Conservation (phyloP, 2,113 vertebrate species). For the Neopipo cinnamomea region DNA sequence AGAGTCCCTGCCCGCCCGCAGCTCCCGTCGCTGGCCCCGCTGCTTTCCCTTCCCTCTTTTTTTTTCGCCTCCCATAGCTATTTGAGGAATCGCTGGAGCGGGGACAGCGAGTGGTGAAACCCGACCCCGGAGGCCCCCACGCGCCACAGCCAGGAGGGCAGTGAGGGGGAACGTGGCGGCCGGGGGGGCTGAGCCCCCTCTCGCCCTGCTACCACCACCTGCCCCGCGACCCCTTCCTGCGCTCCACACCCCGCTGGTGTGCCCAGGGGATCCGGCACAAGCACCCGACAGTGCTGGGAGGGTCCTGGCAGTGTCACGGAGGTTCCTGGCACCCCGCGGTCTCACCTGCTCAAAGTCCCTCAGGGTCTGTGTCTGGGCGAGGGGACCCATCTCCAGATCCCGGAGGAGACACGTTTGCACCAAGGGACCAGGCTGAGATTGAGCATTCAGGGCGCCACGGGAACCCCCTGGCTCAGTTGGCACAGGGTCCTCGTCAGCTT, state of each 20-base stretch:
- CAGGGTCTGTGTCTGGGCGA: conserved; percentile 83
- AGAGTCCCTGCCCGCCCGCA: background rate
- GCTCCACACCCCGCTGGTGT: background rate
- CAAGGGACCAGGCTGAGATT: conserved; percentile 29
- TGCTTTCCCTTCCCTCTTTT: conserved; percentile 60
- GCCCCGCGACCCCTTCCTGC: background rate
- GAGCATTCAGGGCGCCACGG: background rate
- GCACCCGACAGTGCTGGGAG: rapidly evolving
- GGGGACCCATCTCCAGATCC: conserved; percentile 75
- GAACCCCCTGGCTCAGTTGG: conserved; percentile 71
- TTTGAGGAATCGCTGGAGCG: conserved; percentile 82
- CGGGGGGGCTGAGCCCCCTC: background rate
- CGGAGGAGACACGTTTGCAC: conserved; percentile 77
- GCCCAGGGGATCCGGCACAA: background rate
- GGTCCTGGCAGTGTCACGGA: rapidly evolving
- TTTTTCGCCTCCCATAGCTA: conserved; percentile 73
- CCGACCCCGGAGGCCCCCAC: conserved; percentile 58
- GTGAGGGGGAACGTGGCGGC: background rate
- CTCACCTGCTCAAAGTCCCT: conserved; percentile 90
- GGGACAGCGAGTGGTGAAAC: conserved; percentile 83
- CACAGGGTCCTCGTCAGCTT: background rate
- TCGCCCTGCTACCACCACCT: background rate
- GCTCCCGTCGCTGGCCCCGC: conserved; percentile 8
- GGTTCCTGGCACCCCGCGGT: rapidly evolving
- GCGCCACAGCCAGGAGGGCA: background rate